Percentiles rank a stretch among this genome's conserved stretches.
Conservation (phyloP, 53 echinoderm and acorn worm species). For the Paelopatides confundens region DNA sequence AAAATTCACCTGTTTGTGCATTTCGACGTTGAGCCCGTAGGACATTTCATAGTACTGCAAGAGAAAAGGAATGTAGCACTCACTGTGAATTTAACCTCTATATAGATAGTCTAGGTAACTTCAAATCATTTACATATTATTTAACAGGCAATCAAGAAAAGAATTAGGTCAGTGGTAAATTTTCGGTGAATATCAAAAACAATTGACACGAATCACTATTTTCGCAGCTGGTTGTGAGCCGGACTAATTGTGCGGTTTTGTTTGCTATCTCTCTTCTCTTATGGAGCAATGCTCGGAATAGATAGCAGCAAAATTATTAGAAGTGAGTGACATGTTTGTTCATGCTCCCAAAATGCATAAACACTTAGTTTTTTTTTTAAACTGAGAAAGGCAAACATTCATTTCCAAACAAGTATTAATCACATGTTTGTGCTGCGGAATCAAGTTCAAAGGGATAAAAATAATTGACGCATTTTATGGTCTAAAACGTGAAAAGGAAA, state of each 20-base stretch:
- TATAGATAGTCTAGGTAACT: too few species aligned
- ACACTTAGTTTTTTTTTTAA: background rate
- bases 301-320: background rate
- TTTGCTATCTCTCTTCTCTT: background rate
- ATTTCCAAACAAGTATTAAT: background rate
- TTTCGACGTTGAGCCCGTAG: constrained; percentile 98
- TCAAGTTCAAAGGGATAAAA: background rate
- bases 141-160: background rate
- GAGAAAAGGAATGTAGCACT: constrained; percentile 1
- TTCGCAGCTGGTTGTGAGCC: background rate
- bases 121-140: too few species aligned
- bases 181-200: background rate
- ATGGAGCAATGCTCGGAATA: background rate
- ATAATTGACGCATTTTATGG: background rate
- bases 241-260: background rate
- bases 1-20: constrained; percentile 98
- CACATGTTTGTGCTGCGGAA: background rate
- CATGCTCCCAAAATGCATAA: background rate
- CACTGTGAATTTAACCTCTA: too few species aligned
- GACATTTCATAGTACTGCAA: constrained; percentile 99
- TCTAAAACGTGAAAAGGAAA: background rate
- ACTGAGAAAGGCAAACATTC: background rate
- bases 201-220: background rate
- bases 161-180: background rate
- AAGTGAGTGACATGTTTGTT: background rate